Conservation (phyloP, 2,888 invertebrate genomes). For the Eudasyphora cyanicolor region DNA sequence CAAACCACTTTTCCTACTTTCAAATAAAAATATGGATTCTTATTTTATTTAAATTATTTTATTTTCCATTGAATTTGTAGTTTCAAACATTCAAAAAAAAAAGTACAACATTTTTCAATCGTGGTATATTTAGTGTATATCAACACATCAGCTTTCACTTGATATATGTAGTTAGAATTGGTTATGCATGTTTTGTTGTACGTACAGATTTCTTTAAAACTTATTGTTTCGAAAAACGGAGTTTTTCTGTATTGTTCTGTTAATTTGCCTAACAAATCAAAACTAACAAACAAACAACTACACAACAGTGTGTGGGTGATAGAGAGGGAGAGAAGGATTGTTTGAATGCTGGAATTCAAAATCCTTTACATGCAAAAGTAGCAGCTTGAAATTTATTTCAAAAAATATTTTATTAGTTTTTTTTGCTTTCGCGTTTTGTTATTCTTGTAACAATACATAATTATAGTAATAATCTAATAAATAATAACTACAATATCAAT, state of each 20-base stretch:
- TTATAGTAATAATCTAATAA: slow-evolving; percentile 35
- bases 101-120: slow-evolving; percentile 23
- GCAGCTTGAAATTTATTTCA: slow-evolving; percentile 60
- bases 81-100: slow-evolving; percentile 21
- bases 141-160: slow-evolving; percentile 20
- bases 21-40: neutral
- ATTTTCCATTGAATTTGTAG: neutral
- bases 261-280: neutral
- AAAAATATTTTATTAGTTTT: slow-evolving; percentile 35
- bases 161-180: slow-evolving; percentile 23
- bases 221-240: slow-evolving; percentile 17
- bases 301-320: neutral
- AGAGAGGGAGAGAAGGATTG: neutral
- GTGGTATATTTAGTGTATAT: slow-evolving; percentile 29
- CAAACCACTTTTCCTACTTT: neutral
- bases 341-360: slow-evolving; percentile 36
- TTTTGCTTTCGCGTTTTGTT: slow-evolving; percentile 20
- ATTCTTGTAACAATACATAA: slow-evolving; percentile 33
- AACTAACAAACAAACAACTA: slow-evolving; percentile 16
- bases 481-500: slow-evolving; percentile 40
- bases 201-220: neutral
- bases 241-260: neutral
- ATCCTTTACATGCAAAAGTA: slow-evolving; percentile 55
- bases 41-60: slow-evolving; percentile 13
- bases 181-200: slow-evolving; percentile 8